Evolutionary conservation across 1,140 invertebrate genomes (phyloP).

Genomic region (Hylaeus volcanicus): DNA sequence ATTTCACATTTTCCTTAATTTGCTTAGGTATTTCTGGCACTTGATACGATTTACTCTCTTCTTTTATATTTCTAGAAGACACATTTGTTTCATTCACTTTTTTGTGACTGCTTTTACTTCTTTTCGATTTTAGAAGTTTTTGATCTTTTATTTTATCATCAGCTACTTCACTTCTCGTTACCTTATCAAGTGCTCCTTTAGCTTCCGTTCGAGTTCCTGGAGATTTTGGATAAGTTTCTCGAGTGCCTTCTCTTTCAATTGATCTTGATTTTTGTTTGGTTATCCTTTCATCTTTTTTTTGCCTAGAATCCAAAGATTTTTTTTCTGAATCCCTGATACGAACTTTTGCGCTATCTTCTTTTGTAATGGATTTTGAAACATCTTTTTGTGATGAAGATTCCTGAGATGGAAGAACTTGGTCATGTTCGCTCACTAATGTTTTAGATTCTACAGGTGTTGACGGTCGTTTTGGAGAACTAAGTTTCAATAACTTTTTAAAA

Average conservation of each 20-base stretch:
- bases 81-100: not conserved
- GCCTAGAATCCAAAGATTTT: not conserved
- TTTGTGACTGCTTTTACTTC: not conserved
- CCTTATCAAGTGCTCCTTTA: not conserved
- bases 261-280: not conserved
- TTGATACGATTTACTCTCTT: not conserved
- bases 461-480: constrained; percentile 35
- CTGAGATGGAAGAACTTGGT: not conserved
- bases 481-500: constrained; percentile 52
- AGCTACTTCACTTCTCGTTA: not conserved
- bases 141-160: not conserved
- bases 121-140: not conserved
- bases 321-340: not conserved
- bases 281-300: not conserved
- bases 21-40: too few species aligned
- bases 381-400: not conserved
- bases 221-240: not conserved
- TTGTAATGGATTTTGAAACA: not conserved
- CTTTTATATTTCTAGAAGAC: not conserved
- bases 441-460: not conserved
- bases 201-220: not conserved
- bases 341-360: not conserved
- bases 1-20: not conserved
- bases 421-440: not conserved
- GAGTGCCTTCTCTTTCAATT: too few species aligned